A percentile compares a stretch with the other conserved stretches of the same genome.
Conservation (phyloP, 2,797 vertebrate species). For the Hypotaenidia philippensis region DNA sequence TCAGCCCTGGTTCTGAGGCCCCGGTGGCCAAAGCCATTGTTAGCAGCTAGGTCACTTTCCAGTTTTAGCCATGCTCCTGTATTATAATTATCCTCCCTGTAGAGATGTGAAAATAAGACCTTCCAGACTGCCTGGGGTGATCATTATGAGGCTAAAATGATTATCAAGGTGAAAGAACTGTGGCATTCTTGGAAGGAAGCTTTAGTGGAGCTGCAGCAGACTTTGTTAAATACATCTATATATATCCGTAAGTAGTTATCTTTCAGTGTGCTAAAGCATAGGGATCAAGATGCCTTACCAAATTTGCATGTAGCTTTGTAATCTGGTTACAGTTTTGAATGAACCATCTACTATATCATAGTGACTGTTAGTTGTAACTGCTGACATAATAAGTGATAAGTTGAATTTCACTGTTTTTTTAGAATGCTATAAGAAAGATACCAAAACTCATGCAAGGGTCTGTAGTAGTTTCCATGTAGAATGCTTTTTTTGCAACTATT, state of each 20-base stretch:
- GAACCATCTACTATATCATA: accelerated
- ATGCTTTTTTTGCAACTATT: neutral
- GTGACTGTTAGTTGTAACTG: neutral
- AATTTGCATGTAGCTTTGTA: neutral
- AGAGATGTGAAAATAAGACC: conserved; percentile 17
- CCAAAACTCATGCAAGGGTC: neutral
- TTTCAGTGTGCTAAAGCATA: neutral
- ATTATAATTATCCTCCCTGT: conserved; percentile 44
- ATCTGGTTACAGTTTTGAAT: neutral
- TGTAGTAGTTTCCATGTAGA: neutral
- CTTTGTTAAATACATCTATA: accelerated
- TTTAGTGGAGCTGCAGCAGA: neutral
- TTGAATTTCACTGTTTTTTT: neutral
- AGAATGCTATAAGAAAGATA: neutral
- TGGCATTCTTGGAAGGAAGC: neutral
- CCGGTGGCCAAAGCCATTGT: neutral
- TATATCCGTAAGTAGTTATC: neutral
- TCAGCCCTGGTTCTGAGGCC: neutral
- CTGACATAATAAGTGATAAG: accelerated
- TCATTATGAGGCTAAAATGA: conserved; percentile 3
- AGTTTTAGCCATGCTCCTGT: neutral
- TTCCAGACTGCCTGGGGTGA: neutral
- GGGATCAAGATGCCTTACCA: neutral
- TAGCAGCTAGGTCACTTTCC: conserved; percentile 52
- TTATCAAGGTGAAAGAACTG: neutral